A percentile compares a stretch with the other conserved stretches of the same genome.
Evolutionary conservation across 2,797 vertebrate species (phyloP).

Genomic region (Poecilia velifera): DNA sequence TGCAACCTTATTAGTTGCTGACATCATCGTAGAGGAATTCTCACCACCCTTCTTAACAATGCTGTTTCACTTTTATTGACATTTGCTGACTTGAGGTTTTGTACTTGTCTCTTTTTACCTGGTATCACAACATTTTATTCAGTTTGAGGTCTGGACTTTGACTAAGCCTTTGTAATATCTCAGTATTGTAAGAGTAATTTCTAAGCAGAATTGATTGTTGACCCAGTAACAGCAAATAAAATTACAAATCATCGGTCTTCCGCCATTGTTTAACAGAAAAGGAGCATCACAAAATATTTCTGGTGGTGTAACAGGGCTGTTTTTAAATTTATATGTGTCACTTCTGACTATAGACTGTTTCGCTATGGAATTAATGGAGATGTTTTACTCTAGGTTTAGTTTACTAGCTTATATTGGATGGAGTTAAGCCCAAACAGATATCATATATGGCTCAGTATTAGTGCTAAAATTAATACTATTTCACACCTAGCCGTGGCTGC

Average conservation of each 20-base stretch:
- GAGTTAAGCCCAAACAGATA: neutral
- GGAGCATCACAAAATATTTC: neutral
- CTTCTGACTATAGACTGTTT: neutral
- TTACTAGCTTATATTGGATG: neutral
- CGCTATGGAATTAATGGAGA: neutral
- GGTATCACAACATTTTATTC: neutral
- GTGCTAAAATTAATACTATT: too few species aligned
- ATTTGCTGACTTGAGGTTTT: too few species aligned
- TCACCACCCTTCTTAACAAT: too few species aligned
- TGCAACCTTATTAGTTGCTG: too few species aligned
- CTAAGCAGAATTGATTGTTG: neutral
- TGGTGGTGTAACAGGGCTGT: too few species aligned
- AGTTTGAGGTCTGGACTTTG: neutral
- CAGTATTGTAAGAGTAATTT: neutral
- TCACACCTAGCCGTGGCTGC: too few species aligned
- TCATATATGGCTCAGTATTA: neutral
- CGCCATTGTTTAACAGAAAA: neutral
- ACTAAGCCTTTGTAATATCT: neutral
- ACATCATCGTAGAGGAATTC: too few species aligned
- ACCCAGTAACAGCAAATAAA: neutral
- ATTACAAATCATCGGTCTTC: too few species aligned
- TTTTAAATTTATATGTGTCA: neutral
- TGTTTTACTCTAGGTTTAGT: neutral
- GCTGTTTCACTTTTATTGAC: too few species aligned
- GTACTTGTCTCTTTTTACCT: too few species aligned